phyloP scores from a whole-genome alignment of 2,888 invertebrate genomes.

The Noctua pronuba region DNA sequence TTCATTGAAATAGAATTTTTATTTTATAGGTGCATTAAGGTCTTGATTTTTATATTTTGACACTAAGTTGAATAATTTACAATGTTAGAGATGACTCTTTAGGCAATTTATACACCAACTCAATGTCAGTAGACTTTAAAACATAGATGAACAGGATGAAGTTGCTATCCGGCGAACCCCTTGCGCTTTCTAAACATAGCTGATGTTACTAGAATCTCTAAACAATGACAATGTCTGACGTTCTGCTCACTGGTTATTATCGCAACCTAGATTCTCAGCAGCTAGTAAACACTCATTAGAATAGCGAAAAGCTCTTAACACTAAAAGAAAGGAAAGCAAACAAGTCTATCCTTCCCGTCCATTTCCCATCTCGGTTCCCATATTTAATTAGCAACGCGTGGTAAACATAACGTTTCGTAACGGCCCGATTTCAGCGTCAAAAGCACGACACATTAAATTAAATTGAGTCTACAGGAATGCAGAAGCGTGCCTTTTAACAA shows the following conservation, averaged over 20 bases:
- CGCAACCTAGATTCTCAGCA: constrained; percentile 48
- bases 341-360: constrained; percentile 18
- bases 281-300: constrained; percentile 34
- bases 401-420: constrained; percentile 50
- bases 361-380: constrained; percentile 9
- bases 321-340: constrained; percentile 42
- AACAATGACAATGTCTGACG: constrained; percentile 55
- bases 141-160: too few species aligned
- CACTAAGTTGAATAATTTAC: neutral
- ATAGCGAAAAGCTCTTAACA: constrained; percentile 40
- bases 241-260: constrained; percentile 35
- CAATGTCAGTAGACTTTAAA: neutral
- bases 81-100: neutral
- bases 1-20: constrained; percentile 57
- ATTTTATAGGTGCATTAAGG: neutral
- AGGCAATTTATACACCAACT: neutral
- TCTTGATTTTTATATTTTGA: neutral
- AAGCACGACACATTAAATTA: constrained; percentile 72
- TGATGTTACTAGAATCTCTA: constrained; percentile 19
- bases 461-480: constrained; percentile 63
- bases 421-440: constrained; percentile 66
- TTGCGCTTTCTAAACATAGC: constrained; percentile 34
- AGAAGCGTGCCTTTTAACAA: constrained; percentile 63
- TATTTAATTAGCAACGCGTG: constrained; percentile 39
- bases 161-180: neutral